Base-by-base conservation (phyloP, 2,797 vertebrate species). In the Gobionotothen gibberifrons region DNA sequence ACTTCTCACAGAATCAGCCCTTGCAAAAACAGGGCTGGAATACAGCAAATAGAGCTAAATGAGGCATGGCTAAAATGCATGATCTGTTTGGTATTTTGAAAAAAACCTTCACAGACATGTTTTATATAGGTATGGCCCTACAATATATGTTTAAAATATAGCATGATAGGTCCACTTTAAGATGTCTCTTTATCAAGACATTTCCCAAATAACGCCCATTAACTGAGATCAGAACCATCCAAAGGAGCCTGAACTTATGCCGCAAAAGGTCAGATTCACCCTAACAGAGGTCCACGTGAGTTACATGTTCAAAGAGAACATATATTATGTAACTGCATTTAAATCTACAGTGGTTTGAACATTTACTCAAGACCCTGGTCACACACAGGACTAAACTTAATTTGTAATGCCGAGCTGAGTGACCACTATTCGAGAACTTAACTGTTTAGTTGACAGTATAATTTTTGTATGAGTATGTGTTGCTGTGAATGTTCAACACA, bases 251-350 rank as follows among this genome's bases (percentile, higher is more conserved):
- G 2, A 39, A 36, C 15, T 64, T 11, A 11, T 21, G 16, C 3
- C 58, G 16, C 44, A 5, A 52, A n/a, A 42, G 44, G 26, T 36
- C 64, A 55, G 52, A 32, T n/a, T 60, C 43, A 61, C 17, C 40
- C 19, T n/a, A 14, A 46, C 15, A 57, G 72, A 32, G 13, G 32
- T 54, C 17, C 16, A 26, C 21, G 9, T 42, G 40, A 64, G 42
- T 42, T 43, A 14, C 48, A 39, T 32, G 21, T 46, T 60, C 13
- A 8, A 40, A 36, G n/a, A 54, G 17, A 43, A 43, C 42, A 59
- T 9, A 48, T 6, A 36, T 6, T 36, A 36, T 40, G 12, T 63
- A 39, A 61, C 22, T 46, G 10, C 9, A 29, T 16, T 48, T 8
- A 13, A 14, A n/a, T 60, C 3, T n/a, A 16, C 44, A 47, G 15